Base-by-base conservation (phyloP, 2,888 invertebrate genomes). In the Timandra comae region DNA sequence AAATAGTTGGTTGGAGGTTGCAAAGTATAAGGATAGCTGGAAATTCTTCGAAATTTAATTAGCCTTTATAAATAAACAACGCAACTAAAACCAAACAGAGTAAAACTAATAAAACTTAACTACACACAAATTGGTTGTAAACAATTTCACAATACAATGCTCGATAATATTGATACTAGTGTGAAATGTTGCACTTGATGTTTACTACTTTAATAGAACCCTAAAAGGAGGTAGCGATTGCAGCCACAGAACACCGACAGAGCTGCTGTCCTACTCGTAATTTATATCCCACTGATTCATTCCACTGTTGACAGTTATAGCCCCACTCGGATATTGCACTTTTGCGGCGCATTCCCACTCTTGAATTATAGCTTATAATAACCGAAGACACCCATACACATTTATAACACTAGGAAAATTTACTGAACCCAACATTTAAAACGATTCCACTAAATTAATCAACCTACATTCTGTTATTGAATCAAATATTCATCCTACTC, bases 211-310 rank as follows among this genome's bases (percentile, higher is more conserved):
- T 27, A 29, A 29, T 72, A 73, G 74, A 76, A 77, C 10, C 5
- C 4, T 72, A 69, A 76, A 74, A 77, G 69, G 70, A 66, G 64
- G 55, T 55, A 56, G 53, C 67, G 63, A 70, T 67, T 63, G 69
- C 63, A 52, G 24, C 10, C 11, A 51, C 54, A 59, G 55, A 42
- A 50, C 30, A 30, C 35, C 50, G 52, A 47, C 66, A 60, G 62
- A 70, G 67, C 62, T 62, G 61, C 69, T 67, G 78, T 79, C 72
- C 66, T 57, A 55, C 51, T 49, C 39, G 59, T 63, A 71, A 82
- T 81, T 81, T 82, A 82, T 80, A 58, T 46, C 54, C 60, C 70
- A 69, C 67, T 82, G 82, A 85, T 82, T 84, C 81, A 81, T 82
- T 71, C 64, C 56, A 46, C 57, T 55, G 78, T 64, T 76, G 79